A percentile compares a stretch with the other conserved stretches of the same genome.
These are phyloP conservation scores for Valencia hispanica DNA, from an alignment of 2,797 vertebrate species.

Conservation along the genomic window DNA sequence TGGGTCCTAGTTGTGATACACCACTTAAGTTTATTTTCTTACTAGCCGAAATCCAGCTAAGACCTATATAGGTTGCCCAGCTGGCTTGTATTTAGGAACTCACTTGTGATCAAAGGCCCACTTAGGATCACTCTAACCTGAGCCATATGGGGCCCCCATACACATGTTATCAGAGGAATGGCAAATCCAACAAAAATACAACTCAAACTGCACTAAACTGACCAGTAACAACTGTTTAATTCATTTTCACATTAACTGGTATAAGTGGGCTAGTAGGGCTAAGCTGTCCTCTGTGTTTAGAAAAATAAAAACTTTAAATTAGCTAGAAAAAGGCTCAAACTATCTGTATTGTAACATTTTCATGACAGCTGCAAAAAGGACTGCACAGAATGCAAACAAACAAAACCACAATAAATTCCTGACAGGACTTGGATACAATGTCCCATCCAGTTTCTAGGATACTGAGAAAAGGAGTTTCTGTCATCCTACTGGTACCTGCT, in stretches of 20 bases:
- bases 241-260: no score
- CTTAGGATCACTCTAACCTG: background rate
- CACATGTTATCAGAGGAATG: background rate
- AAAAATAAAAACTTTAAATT: no score
- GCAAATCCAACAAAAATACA: background rate
- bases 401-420: slow-evolving; percentile 18
- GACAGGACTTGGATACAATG: slow-evolving; percentile 8
- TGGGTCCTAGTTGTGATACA: no score
- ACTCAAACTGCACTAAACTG: background rate
- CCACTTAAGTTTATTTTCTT: no score
- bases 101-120: background rate
- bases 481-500: slow-evolving; percentile 18
- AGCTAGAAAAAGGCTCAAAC: background rate
- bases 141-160: background rate
- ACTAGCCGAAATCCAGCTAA: no score
- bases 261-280: no score
- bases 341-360: background rate
- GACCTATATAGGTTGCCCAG: no score
- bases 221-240: background rate
- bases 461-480: slow-evolving; percentile 16
- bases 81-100: background rate
- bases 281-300: no score
- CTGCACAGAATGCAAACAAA: slow-evolving; percentile 22
- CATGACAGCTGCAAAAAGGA: background rate
- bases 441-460: slow-evolving; percentile 18